phyloP scores from a whole-genome alignment of 2,113 vertebrate species.

The Mesitornis unicolor region DNA sequence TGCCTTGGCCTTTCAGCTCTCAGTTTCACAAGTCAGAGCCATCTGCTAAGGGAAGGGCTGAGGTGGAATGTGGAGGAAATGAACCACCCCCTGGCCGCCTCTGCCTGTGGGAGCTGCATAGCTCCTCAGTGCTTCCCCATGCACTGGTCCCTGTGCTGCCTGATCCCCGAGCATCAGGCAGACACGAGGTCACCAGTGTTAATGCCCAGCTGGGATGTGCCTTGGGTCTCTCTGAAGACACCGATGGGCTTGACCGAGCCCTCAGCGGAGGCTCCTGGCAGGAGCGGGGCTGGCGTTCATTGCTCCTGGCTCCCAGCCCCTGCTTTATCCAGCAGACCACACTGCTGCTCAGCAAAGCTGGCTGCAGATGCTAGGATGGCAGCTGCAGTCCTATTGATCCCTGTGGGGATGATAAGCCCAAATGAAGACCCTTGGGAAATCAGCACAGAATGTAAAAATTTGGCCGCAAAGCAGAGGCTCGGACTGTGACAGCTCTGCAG shows the following conservation, averaged over 20 bases:
- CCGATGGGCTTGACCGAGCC: background rate
- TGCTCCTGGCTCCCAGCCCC: background rate
- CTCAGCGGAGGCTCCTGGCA: background rate
- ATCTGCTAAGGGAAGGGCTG: background rate
- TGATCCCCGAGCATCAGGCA: background rate
- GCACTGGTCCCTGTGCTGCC: background rate
- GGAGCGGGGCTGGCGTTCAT: background rate
- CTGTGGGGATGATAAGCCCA: constrained; percentile 36
- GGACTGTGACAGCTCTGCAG: background rate
- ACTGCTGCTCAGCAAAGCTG: constrained; percentile 20
- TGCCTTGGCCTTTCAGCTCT: background rate
- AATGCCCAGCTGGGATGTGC: fast-evolving
- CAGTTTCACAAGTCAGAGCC: background rate
- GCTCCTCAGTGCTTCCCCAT: background rate
- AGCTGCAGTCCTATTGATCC: constrained; percentile 55
- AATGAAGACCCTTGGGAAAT: constrained; percentile 52
- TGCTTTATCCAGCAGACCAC: constrained; percentile 4
- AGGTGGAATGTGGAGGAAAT: background rate
- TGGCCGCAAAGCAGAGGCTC: background rate
- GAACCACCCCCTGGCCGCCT: background rate
- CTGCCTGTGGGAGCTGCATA: background rate
- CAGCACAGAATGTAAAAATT: constrained; percentile 17
- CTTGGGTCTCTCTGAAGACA: background rate
- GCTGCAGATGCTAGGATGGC: constrained; percentile 5
- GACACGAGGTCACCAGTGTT: fast-evolving